Evolutionary conservation across 1,140 invertebrate genomes (phyloP).

Genomic region (Drosophila prosaltans): DNA sequence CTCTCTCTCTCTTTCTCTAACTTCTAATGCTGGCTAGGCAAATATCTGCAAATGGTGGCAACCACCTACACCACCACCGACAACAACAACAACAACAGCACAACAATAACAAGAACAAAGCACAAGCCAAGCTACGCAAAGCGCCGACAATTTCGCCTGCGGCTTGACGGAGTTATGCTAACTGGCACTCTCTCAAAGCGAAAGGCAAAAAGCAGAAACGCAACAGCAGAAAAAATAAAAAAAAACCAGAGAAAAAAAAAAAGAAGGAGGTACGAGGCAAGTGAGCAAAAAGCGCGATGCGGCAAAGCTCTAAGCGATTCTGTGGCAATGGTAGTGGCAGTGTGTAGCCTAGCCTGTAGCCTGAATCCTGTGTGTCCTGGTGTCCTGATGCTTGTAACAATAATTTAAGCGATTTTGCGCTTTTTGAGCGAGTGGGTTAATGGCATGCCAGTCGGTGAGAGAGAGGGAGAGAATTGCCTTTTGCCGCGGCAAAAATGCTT

Average conservation of each 20-base stretch:
- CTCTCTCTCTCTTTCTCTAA: neutral
- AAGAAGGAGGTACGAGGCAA: neutral
- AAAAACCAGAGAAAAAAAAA: neutral
- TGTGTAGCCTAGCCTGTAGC: constrained; percentile 18
- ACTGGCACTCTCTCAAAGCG: constrained; percentile 63
- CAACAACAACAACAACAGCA: constrained; percentile 17
- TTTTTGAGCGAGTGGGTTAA: constrained; percentile 71
- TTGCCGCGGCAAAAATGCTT: constrained; percentile 64
- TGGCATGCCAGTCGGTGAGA: constrained; percentile 44
- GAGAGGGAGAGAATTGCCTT: constrained; percentile 36
- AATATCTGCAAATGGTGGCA: constrained; percentile 46
- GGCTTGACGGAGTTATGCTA: constrained; percentile 65
- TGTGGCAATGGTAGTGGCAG: constrained; percentile 24
- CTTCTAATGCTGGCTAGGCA: constrained; percentile 15
- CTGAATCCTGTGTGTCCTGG: neutral
- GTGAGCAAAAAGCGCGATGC: constrained; percentile 36
- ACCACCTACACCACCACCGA: constrained; percentile 13
- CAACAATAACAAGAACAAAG: neutral
- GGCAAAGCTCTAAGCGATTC: constrained; percentile 53
- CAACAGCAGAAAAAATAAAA: neutral
- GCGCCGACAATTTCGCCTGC: constrained; percentile 61
- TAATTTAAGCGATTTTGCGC: constrained; percentile 70
- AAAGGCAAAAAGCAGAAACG: constrained; percentile 21
- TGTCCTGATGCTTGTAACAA: constrained; percentile 59
- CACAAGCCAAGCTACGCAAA: constrained; percentile 7